Base-by-base conservation (phyloP, 1,140 invertebrate species). In the Lethocerus indicus region DNA sequence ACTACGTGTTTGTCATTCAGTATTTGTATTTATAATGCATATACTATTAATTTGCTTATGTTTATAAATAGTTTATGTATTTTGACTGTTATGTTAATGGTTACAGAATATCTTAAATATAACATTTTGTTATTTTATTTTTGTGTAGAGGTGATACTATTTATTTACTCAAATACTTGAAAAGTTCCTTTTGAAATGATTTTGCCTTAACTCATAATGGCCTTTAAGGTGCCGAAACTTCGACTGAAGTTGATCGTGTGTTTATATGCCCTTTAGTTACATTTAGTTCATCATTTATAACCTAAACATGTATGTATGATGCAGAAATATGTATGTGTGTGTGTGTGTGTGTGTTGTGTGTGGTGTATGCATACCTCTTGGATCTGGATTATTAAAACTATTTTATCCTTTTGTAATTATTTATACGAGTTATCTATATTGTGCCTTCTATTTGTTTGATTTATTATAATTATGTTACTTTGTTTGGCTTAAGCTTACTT, bases 151-250 rank as follows among this genome's bases (percentile, higher is more conserved):
- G 13, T 49, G 27, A 26, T 35, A 45, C 26, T 35, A 36, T 7
- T 29, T 16, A 35, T 50, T 49, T 26, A 39, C 36, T 25, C 25
- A 47, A 27, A 32, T 47, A 50, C n/a, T 27, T 41, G 25, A 50
- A 50, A 50, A 50, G 50, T 55, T 52, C 54, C 48, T 55, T 55
- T 52, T 29, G 23, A 28, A 52, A 47, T 47, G 50, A 50, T 32
- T 55, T 55, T 55, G 50, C 50, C 54, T 51, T 55, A 52, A 55
- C 42, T 52, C 47, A 44, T 36, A 52, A 52, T 49, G 50, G 54
- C 54, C 54, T 55, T 55, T 52, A 25, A 40, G 49, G 43, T 54
- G 27, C 40, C 21, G 26, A 21, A 35, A 49, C 16, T 48, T 21
- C 16, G 32, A 48, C 32, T 13, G 20, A 12, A 35, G 24, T 23